These are phyloP conservation scores for Daphoenositta chrysoptera DNA, from an alignment of 2,113 vertebrate species.

Conservation along the genomic window DNA sequence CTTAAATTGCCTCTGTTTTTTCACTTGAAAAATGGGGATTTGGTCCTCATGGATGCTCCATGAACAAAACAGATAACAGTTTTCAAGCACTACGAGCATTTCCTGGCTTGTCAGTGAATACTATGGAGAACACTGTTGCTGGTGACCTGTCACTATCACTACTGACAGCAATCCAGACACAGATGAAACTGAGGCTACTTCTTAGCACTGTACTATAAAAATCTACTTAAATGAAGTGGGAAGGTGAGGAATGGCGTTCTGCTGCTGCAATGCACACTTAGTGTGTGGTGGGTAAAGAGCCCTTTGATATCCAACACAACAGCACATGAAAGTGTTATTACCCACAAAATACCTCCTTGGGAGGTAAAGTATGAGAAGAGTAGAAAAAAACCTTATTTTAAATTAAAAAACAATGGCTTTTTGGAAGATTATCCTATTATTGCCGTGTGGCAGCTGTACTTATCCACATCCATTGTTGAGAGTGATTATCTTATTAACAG, in stretches of 20 bases:
- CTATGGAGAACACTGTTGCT: background rate
- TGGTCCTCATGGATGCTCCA: background rate
- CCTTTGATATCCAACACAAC: background rate
- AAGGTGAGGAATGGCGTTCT: background rate
- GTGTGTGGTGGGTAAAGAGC: background rate
- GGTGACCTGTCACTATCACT: background rate
- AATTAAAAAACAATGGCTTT: background rate
- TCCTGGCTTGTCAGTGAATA: background rate
- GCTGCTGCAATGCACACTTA: background rate
- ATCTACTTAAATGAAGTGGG: background rate
- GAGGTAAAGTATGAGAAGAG: constrained; percentile 43
- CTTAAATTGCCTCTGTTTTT: background rate
- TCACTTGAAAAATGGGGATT: background rate
- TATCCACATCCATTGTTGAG: background rate
- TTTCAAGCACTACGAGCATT: background rate
- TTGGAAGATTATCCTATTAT: background rate
- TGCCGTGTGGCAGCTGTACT: background rate
- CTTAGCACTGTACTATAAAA: background rate
- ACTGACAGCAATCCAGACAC: background rate
- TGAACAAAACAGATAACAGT: background rate
- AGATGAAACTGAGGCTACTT: background rate
- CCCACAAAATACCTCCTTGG: constrained; percentile 26
- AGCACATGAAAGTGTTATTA: constrained; percentile 21
- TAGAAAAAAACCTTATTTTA: background rate
- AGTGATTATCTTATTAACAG: background rate